Evolutionary conservation across 2,797 vertebrate species (phyloP).

Genomic region (Craterocephalus amniculus): DNA sequence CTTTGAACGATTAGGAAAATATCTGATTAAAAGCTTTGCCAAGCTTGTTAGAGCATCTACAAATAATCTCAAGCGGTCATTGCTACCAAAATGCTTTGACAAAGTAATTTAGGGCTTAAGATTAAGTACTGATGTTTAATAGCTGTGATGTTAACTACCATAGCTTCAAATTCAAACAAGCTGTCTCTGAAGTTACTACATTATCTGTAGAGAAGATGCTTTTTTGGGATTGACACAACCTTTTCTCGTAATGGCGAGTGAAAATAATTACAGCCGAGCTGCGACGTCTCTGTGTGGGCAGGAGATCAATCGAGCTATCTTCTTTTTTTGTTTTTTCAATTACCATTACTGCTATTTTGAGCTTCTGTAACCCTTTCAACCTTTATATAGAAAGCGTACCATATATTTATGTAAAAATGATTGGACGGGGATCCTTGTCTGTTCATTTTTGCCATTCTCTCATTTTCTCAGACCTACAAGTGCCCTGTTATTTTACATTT

Average conservation of each 20-base stretch:
- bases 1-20: not conserved
- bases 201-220: too few relatives aligned
- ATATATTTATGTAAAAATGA: not conserved
- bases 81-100: not conserved
- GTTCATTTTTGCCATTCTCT: constrained; percentile 10
- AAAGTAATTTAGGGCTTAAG: too few relatives aligned
- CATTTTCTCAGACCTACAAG: constrained; percentile 4
- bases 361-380: not conserved
- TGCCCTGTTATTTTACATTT: constrained; percentile 17
- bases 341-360: not conserved
- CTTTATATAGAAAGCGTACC: not conserved
- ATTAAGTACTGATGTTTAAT: too few relatives aligned
- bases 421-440: not conserved
- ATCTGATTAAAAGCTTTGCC: not conserved
- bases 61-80: not conserved
- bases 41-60: not conserved
- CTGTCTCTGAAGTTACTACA: too few relatives aligned
- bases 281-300: not conserved
- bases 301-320: not conserved
- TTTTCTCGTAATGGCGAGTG: too few relatives aligned
- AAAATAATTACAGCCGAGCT: not conserved
- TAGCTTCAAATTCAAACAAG: too few relatives aligned
- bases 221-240: too few relatives aligned
- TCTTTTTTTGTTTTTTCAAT: too few relatives aligned
- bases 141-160: too few relatives aligned